Evolutionary conservation across 2,888 invertebrate species (phyloP), one percentile per base, ranked within the genome.

Genomic region (Pristionchus arcanus): DNA sequence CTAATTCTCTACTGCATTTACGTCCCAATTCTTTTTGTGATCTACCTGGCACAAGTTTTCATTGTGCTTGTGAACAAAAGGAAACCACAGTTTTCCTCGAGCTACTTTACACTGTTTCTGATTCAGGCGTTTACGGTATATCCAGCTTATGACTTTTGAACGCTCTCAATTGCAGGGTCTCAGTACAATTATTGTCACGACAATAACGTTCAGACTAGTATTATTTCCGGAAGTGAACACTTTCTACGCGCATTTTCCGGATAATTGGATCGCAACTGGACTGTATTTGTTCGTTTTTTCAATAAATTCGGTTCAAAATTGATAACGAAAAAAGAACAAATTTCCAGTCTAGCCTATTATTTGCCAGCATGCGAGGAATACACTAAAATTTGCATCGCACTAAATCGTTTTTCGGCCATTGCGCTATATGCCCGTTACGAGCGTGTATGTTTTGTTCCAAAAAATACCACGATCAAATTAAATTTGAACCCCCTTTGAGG

Each of bases 341-440:
- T 28, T 49, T 81, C 9, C n/a, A 81, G 81, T 19, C 13, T 49
- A 13, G 49, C 28, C 28, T 81, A 81, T 28, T 81, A 81, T n/a
- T 81, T 81, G 15, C 81, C 81, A 5, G 81, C 49, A 15, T 81
- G 81, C 28, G n/a, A 49, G 28, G 81, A 81, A 53, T 81, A 81
- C 53, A 28, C 28, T 9, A 81, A 81, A n/a, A 81, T 81, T 4
- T 81, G 49, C 28, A 81, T 81, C 49, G 81, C 81, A 2, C 28
- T 81, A 2, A 81, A 81, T 49, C 49, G 81, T 53, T 19, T 81
- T 2, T 28, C 81, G 3, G 81, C 81, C 13, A 13, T 81, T 25
- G 49, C 28, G 15, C 11, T 81, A 15, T 28, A 81, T 81, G 28
- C n/a, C 13, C 49, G 28, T 9, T 81, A 81, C 28, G 81, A 81